Conservation (phyloP, 2,113 vertebrate species). For the Heterotis niloticus region DNA sequence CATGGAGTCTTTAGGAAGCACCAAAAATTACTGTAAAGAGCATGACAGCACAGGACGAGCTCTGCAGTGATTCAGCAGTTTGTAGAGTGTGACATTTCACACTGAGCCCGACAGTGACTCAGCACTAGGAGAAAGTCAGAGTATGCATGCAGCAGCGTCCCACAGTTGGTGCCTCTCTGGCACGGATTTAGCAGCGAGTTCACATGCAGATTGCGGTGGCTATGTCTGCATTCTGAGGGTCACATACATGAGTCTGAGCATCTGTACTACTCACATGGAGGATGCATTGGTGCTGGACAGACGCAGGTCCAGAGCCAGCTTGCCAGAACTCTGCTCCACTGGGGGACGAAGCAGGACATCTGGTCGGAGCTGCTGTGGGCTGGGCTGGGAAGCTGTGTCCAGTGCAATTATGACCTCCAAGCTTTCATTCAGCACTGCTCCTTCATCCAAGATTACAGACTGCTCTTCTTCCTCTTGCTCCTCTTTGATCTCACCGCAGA, state of each 20-base stretch:
- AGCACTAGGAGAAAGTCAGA: background rate
- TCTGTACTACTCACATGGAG: constrained; percentile 73
- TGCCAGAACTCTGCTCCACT: constrained; percentile 79
- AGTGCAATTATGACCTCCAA: constrained; percentile 77
- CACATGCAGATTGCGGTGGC: background rate
- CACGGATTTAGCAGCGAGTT: background rate
- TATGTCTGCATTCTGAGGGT: background rate
- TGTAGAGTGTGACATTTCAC: too few relatives aligned
- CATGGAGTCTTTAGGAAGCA: background rate
- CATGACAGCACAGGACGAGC: too few relatives aligned
- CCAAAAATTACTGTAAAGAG: background rate
- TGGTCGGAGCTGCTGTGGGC: constrained; percentile 55
- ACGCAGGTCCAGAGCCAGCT: constrained; percentile 80
- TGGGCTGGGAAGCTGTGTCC: constrained; percentile 64
- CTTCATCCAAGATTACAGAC: constrained; percentile 46
- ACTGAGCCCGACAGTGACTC: too few relatives aligned
- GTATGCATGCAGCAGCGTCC: background rate
- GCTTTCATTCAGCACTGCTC: constrained; percentile 71
- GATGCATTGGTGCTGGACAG: constrained; percentile 88
- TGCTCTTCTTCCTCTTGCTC: constrained; percentile 56
- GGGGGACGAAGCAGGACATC: constrained; percentile 67
- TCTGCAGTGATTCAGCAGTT: too few relatives aligned
- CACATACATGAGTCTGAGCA: too few relatives aligned
- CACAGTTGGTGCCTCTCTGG: background rate
- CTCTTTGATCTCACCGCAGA: constrained; percentile 93